Conservation (phyloP, 2,888 invertebrate genomes). For the Netelia fuscicornis region DNA sequence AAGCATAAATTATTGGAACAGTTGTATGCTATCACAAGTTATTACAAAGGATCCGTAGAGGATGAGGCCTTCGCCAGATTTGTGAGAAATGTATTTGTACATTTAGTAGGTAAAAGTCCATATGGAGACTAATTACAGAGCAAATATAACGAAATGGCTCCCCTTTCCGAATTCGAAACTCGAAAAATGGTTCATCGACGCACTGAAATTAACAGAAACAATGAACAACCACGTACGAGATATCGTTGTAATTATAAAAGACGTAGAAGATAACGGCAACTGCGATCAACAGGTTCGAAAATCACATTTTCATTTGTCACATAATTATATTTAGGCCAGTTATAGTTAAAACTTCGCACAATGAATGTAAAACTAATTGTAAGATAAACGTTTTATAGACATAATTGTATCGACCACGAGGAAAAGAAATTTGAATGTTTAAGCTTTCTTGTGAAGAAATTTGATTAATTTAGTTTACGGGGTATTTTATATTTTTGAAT, state of each 20-base stretch:
- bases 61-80: not conserved
- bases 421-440: too few relatives aligned
- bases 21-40: not conserved
- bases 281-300: constrained; percentile 74
- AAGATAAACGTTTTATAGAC: too few relatives aligned
- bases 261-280: constrained; percentile 62
- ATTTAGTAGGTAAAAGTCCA: not conserved
- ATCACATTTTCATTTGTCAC: not conserved
- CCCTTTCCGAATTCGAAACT: constrained; percentile 72
- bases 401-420: too few relatives aligned
- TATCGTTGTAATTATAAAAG: constrained; percentile 74
- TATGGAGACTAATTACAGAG: constrained; percentile 79
- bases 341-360: not conserved
- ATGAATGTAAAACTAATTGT: not conserved
- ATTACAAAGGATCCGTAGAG: not conserved
- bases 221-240: constrained; percentile 74
- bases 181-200: constrained; percentile 77
- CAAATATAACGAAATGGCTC: constrained; percentile 80
- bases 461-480: too few relatives aligned
- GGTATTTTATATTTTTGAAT: too few relatives aligned
- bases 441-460: too few relatives aligned
- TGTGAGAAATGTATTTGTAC: not conserved
- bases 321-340: not conserved
- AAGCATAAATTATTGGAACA: not conserved
- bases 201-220: constrained; percentile 72